Conservation (phyloP, 53 echinoderm and acorn worm genomes). For the Zoroaster sp. region DNA sequence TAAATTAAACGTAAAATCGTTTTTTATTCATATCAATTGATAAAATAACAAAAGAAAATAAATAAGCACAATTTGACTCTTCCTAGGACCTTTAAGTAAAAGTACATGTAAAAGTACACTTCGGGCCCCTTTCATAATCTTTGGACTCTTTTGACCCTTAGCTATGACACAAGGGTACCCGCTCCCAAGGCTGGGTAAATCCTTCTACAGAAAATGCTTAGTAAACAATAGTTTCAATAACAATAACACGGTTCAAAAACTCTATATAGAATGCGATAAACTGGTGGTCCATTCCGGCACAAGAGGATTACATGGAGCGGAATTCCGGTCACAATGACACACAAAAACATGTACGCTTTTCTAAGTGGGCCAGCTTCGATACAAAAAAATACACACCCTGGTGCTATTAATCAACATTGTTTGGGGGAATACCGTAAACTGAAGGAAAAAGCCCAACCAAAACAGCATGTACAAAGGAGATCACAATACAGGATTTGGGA, state of each 20-base stretch:
- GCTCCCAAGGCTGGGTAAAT: background rate
- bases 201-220: background rate
- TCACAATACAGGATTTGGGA: background rate
- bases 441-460: background rate
- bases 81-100: background rate
- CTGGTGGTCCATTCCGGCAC: slow-evolving; percentile 11
- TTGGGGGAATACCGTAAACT: background rate
- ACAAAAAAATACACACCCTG: background rate
- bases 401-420: background rate
- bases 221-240: slow-evolving; percentile 43
- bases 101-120: background rate
- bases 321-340: slow-evolving; percentile 26
- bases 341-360: background rate
- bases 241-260: slow-evolving; percentile 39
- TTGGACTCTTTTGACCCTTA: slow-evolving; percentile 14
- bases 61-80: no score
- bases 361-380: background rate
- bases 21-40: no score
- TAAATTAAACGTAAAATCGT: no score
- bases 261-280: slow-evolving; percentile 28
- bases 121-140: background rate
- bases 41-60: no score
- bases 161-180: slow-evolving; percentile 1
- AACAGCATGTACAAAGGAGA: background rate
- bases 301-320: slow-evolving; percentile 43